phyloP scores from a whole-genome alignment of 92 coral and sea anemone species.

The Actinostola sp. region DNA sequence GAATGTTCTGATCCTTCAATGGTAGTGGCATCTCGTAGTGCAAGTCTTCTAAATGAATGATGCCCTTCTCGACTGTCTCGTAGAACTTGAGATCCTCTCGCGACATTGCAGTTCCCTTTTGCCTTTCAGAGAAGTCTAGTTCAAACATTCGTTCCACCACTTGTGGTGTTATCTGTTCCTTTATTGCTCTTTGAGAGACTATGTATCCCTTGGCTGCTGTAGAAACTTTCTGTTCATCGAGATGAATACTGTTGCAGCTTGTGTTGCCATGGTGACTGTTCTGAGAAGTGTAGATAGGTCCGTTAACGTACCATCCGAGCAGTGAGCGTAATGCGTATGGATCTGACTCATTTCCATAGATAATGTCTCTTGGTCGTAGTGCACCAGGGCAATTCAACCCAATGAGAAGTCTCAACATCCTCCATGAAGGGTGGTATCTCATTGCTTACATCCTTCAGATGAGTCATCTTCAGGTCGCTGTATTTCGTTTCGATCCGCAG shows the following conservation, averaged over 20 bases:
- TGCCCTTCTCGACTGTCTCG: slow-evolving; percentile 46
- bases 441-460: slow-evolving; percentile 35
- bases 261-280: background rate
- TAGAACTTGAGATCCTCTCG: slow-evolving; percentile 16
- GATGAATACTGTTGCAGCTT: slow-evolving; percentile 43
- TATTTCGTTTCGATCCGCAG: slow-evolving; percentile 52
- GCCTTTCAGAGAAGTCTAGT: slow-evolving; percentile 41
- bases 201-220: slow-evolving; percentile 17
- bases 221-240: background rate
- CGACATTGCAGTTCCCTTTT: slow-evolving; percentile 47
- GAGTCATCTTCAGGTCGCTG: slow-evolving; percentile 59
- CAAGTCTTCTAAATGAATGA: slow-evolving; percentile 42
- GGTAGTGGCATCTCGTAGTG: slow-evolving; percentile 68
- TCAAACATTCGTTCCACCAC: slow-evolving; percentile 24
- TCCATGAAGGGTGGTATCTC: slow-evolving; percentile 60
- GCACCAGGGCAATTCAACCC: slow-evolving; percentile 46
- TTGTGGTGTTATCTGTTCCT: slow-evolving; percentile 30
- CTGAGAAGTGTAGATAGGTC: slow-evolving; percentile 1
- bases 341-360: slow-evolving; percentile 29
- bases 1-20: slow-evolving; percentile 27
- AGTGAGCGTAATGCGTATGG: slow-evolving; percentile 35
- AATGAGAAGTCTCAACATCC: slow-evolving; percentile 42
- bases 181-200: slow-evolving; percentile 24
- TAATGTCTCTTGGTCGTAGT: slow-evolving; percentile 36
- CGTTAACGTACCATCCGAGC: slow-evolving; percentile 46